phyloP scores from a whole-genome alignment of 2,888 invertebrate genomes.

The Hedya salicella region DNA sequence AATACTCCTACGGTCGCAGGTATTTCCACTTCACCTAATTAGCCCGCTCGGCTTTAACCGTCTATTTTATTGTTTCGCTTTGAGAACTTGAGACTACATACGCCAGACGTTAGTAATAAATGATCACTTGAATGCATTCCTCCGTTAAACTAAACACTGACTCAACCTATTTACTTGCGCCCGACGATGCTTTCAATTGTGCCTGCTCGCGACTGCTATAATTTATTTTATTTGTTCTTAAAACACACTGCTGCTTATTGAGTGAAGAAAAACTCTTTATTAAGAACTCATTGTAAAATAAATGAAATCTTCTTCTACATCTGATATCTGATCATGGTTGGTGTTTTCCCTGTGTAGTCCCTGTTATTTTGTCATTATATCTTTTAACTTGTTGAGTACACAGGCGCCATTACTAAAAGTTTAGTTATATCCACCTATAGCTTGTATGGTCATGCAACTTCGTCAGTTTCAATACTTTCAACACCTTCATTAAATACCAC shows the following conservation, averaged over 20 bases:
- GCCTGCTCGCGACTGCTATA: slow-evolving; percentile 7
- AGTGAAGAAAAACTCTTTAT: no score
- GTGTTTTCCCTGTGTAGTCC: no score
- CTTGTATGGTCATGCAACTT: no score
- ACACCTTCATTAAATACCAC: background rate
- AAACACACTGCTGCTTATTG: background rate
- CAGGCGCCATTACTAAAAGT: no score
- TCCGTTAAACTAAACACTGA: slow-evolving; percentile 29
- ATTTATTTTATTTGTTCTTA: slow-evolving; percentile 20
- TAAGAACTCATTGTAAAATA: background rate
- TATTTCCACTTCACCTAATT: slow-evolving; percentile 31
- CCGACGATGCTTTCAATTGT: slow-evolving; percentile 10
- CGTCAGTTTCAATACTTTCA: no score
- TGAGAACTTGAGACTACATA: slow-evolving; percentile 1
- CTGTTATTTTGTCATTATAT: no score
- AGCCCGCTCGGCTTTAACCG: slow-evolving; percentile 7
- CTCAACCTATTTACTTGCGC: slow-evolving; percentile 29
- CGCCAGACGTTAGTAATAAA: slow-evolving; percentile 27
- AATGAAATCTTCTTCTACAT: background rate
- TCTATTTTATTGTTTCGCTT: slow-evolving; percentile 26
- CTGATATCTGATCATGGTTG: no score
- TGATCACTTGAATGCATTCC: slow-evolving; percentile 27
- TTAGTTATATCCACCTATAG: no score
- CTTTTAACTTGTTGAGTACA: no score
- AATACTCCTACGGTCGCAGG: slow-evolving; percentile 25